phyloP scores from a whole-genome alignment of 2,888 invertebrate species.

The Lycocerus yunnanus region DNA sequence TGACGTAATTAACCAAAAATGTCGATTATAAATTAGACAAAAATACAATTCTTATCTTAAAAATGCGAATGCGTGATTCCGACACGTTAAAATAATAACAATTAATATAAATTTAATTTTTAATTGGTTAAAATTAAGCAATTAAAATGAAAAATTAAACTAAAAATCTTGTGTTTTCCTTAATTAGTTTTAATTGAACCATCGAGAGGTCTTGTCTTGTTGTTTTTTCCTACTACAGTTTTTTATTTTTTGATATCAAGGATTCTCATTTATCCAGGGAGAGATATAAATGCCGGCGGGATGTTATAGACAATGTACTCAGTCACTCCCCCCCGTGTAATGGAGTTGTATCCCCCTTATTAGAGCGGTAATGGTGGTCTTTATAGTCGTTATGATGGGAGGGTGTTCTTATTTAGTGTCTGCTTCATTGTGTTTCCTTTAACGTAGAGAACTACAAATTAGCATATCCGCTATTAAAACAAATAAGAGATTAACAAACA shows the following conservation, averaged over 20 bases:
- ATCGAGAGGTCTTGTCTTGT: background rate
- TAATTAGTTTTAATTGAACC: background rate
- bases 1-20: background rate
- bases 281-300: slow-evolving; percentile 43
- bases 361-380: slow-evolving; percentile 53
- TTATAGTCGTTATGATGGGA: slow-evolving; percentile 48
- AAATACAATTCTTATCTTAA: background rate
- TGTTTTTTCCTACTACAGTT: background rate
- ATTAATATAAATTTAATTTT: background rate
- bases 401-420: slow-evolving; percentile 51
- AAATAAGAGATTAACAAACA: slow-evolving; percentile 19
- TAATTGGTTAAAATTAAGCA: slow-evolving; percentile 15
- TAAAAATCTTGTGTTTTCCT: background rate
- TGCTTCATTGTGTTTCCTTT: slow-evolving; percentile 48
- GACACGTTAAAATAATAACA: background rate
- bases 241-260: slow-evolving; percentile 24
- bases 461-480: slow-evolving; percentile 39
- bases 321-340: slow-evolving; percentile 45
- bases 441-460: slow-evolving; percentile 45
- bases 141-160: background rate
- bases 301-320: slow-evolving; percentile 44
- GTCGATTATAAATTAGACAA: background rate
- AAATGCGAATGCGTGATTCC: background rate
- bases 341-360: slow-evolving; percentile 50
- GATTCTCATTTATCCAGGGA: slow-evolving; percentile 43